These are phyloP conservation scores for Drosophila lacteicornis DNA, from an alignment of 1,140 invertebrate species.

Conservation along the genomic window DNA sequence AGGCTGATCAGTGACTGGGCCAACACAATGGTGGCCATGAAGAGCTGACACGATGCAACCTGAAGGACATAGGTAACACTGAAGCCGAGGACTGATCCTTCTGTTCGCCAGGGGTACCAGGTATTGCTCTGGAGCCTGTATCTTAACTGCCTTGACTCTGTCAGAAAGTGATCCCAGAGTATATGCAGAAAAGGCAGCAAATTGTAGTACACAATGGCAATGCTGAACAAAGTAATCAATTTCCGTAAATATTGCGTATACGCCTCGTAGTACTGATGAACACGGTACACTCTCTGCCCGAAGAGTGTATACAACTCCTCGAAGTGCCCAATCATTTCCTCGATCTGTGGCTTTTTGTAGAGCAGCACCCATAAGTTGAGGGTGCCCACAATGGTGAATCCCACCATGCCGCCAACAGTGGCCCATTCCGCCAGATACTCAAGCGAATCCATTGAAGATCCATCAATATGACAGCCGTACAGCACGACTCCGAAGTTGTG, in stretches of 20 bases:
- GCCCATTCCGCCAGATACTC: slow-evolving; percentile 37
- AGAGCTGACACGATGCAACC: slow-evolving; percentile 34
- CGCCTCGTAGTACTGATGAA: slow-evolving; percentile 31
- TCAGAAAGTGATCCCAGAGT: slow-evolving; percentile 36
- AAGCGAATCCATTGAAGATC: background rate
- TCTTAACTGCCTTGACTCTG: slow-evolving; percentile 10
- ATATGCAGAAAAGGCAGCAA: slow-evolving; percentile 47
- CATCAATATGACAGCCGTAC: slow-evolving; percentile 29
- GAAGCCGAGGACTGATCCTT: slow-evolving; percentile 3
- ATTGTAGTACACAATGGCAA: slow-evolving; percentile 58
- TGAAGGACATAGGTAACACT: background rate
- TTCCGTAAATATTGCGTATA: slow-evolving; percentile 41
- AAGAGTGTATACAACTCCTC: slow-evolving; percentile 41
- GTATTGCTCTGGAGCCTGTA: slow-evolving; percentile 57
- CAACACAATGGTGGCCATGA: slow-evolving; percentile 54
- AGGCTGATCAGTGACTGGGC: slow-evolving; percentile 58
- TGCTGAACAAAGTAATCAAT: slow-evolving; percentile 24
- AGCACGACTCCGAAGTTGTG: slow-evolving; percentile 67
- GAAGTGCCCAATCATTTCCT: slow-evolving; percentile 41
- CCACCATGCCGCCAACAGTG: slow-evolving; percentile 52
- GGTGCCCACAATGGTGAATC: slow-evolving; percentile 47
- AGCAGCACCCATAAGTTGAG: slow-evolving; percentile 55
- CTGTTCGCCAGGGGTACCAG: slow-evolving; percentile 68
- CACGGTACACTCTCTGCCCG: slow-evolving; percentile 20
- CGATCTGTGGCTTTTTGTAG: slow-evolving; percentile 34